phyloP scores from a whole-genome alignment of 2,797 vertebrate genomes.

The Trematomus bernacchii region DNA sequence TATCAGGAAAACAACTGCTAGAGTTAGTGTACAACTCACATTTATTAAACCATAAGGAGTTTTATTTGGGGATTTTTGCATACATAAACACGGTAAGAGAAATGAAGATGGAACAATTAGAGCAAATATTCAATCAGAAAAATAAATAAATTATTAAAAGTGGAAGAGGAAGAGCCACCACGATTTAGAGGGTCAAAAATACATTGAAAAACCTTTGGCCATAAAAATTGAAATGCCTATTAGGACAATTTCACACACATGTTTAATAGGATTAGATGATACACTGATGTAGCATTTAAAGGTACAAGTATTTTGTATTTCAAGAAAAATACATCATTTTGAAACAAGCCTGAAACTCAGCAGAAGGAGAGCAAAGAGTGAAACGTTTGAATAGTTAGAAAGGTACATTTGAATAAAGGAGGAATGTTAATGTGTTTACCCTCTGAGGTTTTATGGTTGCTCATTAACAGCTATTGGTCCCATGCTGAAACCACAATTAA shows the following conservation, averaged over 20 bases:
- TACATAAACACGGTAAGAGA: too few species aligned
- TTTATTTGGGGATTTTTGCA: too few species aligned
- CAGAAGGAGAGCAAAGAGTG: background rate
- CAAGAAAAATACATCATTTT: background rate
- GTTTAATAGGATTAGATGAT: too few species aligned
- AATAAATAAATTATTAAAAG: too few species aligned
- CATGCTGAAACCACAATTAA: constrained; percentile 14
- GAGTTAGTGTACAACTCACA: background rate
- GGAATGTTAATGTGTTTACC: constrained; percentile 61
- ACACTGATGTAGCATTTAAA: background rate
- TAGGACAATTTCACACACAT: too few species aligned
- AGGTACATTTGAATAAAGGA: constrained; percentile 33
- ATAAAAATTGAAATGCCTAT: too few species aligned
- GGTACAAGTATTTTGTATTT: background rate
- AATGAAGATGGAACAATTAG: too few species aligned
- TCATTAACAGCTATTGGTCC: constrained; percentile 60
- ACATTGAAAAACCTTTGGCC: too few species aligned
- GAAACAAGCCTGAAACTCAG: background rate
- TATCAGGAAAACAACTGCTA: background rate
- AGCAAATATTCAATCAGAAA: too few species aligned
- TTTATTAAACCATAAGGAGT: background rate
- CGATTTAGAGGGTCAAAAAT: too few species aligned
- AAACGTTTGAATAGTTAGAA: constrained; percentile 15
- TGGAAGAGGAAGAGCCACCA: too few species aligned
- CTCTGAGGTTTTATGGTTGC: constrained; percentile 55